Evolutionary conservation across 2,797 vertebrate species (phyloP), one percentile per base, ranked within the genome.

Genomic region (Neoniphon sammara): DNA sequence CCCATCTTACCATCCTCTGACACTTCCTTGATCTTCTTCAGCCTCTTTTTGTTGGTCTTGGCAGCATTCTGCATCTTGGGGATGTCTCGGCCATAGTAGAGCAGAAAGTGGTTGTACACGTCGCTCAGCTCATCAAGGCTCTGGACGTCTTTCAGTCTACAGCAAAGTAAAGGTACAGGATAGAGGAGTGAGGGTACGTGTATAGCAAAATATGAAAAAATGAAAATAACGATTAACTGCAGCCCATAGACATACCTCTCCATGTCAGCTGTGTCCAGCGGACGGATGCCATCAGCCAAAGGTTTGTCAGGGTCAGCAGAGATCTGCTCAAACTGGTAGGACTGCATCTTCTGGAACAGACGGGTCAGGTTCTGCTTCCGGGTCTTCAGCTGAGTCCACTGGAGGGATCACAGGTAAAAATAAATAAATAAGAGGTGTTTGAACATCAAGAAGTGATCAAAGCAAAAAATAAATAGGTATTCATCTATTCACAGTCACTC

Each of bases 271-370:
- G 96, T 99, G 91, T 99, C 98, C 61, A 99, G 88, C 46, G 98
- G 96, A 80, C 98, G 95, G 83, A 99, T 96, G 56, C 97, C 97
- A 60, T 99, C 98, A 1, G 98, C 96, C 86, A 99, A 86, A 25
- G 98, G 98, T 82, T 99, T 99, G 91, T 99, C 98, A 7, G 98
- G 98, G 72, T 99, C 98, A 30, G 98, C 97, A 20, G 98, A 99
- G 75, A 99, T 99, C 87, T 98, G 98, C 67, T 99, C 98, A 20
- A 96, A 99, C 86, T 99, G 98, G 87, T 95, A 99, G 20, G 97
- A 95, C 85, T 99, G 98, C 98, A 99, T 99, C 89, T 97, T 97
- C 92, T 95, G 96, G 90, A 99, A 99, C 14, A 99, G 94, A 4
- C 98, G 95, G 0, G 96, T 97, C 85, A 99, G 89, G 88, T 99